phyloP scores from a whole-genome alignment of 2,888 invertebrate species.

The Platycheirus rosarum region DNA sequence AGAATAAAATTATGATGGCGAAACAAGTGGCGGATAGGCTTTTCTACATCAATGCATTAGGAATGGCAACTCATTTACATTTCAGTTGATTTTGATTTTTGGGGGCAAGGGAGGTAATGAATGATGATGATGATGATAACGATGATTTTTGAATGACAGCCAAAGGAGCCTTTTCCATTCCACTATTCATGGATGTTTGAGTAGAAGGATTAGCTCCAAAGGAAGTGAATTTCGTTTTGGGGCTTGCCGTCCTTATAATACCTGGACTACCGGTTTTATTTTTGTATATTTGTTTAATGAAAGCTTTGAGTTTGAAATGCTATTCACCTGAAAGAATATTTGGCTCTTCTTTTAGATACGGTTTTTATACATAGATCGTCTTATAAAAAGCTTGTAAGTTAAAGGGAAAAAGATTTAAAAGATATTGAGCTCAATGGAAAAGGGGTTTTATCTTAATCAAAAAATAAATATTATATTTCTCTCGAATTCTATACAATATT shows the following conservation, averaged over 20 bases:
- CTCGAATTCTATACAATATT: neutral
- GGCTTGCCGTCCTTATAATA: conserved; percentile 12
- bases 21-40: conserved; percentile 66
- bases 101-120: conserved; percentile 16
- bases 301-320: conserved; percentile 50
- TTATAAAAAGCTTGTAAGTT: conserved; percentile 2
- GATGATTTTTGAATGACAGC: conserved; percentile 25
- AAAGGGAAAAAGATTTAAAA: neutral
- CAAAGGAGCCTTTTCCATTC: conserved; percentile 10
- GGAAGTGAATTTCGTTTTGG: conserved; percentile 61
- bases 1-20: conserved; percentile 52
- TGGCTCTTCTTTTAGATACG: conserved; percentile 39
- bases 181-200: conserved; percentile 18
- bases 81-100: conserved; percentile 65
- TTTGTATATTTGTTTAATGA: conserved; percentile 16
- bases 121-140: conserved; percentile 27
- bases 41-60: conserved; percentile 66
- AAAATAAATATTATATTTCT: neutral
- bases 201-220: conserved; percentile 59
- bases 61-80: conserved; percentile 69
- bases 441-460: conserved; percentile 28
- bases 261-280: conserved; percentile 5
- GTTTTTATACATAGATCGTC: conserved; percentile 42
- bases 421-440: neutral
- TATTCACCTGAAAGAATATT: conserved; percentile 51